These are phyloP conservation scores for Bombus terrestris DNA, from an alignment of 1,140 invertebrate genomes.

Conservation along the genomic window DNA sequence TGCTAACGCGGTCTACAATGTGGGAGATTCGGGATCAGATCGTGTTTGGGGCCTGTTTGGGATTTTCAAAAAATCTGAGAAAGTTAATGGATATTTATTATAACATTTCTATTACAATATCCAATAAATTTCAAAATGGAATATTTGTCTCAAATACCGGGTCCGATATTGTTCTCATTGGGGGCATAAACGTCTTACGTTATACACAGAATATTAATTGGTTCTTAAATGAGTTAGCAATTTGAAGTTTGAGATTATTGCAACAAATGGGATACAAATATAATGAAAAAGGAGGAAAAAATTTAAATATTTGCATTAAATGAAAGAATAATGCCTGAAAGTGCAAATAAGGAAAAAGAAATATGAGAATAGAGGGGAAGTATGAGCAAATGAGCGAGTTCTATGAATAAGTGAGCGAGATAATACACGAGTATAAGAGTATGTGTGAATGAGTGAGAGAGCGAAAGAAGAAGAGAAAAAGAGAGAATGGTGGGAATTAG, in stretches of 20 bases:
- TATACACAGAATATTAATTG: neutral
- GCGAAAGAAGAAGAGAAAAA: neutral
- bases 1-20: too few relatives aligned
- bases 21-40: too few relatives aligned
- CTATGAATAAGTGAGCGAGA: neutral
- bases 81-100: too few relatives aligned
- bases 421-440: conserved; percentile 12
- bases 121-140: too few relatives aligned
- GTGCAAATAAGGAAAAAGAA: too few relatives aligned
- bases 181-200: too few relatives aligned
- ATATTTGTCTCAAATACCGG: too few relatives aligned
- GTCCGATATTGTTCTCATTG: too few relatives aligned
- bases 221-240: neutral
- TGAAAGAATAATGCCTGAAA: neutral
- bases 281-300: neutral
- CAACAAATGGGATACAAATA: neutral
- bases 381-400: neutral
- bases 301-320: neutral
- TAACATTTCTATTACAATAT: too few relatives aligned
- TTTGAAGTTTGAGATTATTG: neutral
- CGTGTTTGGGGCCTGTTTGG: too few relatives aligned
- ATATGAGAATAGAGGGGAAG: neutral
- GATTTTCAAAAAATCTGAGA: too few relatives aligned
- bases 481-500: neutral
- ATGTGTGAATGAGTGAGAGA: neutral